phyloP scores from a whole-genome alignment of 2,797 vertebrate species.

The Notolepis coatsorum region DNA sequence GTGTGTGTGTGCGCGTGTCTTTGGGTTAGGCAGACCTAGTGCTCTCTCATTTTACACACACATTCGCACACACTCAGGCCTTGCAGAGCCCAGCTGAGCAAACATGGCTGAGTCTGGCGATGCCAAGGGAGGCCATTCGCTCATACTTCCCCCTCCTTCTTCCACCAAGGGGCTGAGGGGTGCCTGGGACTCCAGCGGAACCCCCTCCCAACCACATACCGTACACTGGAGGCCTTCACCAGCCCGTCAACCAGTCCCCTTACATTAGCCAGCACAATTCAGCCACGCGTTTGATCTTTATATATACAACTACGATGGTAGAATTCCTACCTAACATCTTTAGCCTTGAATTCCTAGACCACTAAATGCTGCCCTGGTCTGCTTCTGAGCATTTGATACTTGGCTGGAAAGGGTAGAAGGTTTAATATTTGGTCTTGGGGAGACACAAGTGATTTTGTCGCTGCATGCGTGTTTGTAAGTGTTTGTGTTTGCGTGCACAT shows the following conservation, averaged over 20 bases:
- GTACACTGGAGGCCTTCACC: constrained; percentile 73
- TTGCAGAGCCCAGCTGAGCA: constrained; percentile 81
- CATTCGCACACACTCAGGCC: constrained; percentile 51
- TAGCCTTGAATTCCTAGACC: constrained; percentile 81
- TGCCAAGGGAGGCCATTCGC: constrained; percentile 66
- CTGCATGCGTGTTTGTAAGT: neutral
- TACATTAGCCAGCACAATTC: constrained; percentile 66
- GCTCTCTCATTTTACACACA: constrained; percentile 29
- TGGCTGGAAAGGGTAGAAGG: constrained; percentile 66
- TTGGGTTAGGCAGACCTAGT: constrained; percentile 42
- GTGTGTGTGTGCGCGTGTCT: constrained; percentile 30
- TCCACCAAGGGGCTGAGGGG: constrained; percentile 60
- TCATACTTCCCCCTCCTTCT: constrained; percentile 52
- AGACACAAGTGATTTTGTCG: constrained; percentile 35
- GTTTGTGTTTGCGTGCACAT: constrained; percentile 24
- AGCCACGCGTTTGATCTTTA: constrained; percentile 78
- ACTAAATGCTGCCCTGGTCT: constrained; percentile 70
- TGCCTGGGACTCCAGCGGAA: constrained; percentile 63
- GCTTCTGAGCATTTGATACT: constrained; percentile 51
- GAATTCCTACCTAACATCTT: constrained; percentile 77
- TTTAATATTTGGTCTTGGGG: constrained; percentile 65
- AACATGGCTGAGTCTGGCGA: constrained; percentile 75
- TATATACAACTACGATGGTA: constrained; percentile 76
- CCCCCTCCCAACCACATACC: constrained; percentile 52
- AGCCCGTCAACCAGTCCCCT: constrained; percentile 52